Evolutionary conservation across 2,797 vertebrate genomes (phyloP), one percentile per base, ranked within the genome.

Genomic region (Acrocephalus scirpaceus): DNA sequence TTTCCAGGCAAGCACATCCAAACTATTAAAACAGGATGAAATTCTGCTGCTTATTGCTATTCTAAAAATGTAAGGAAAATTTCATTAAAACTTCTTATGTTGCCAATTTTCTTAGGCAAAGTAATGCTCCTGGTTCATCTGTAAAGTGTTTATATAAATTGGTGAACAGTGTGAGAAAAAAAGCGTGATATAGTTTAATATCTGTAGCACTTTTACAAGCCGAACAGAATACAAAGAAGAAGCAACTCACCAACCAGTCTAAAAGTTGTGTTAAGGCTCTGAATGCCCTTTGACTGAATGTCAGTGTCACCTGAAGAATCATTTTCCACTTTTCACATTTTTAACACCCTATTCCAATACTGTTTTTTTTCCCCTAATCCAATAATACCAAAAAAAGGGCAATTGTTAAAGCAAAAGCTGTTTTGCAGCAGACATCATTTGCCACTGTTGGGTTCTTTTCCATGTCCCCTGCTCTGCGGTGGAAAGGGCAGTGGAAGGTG

Each of bases 51-150:
- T 90, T 95, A 90, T 88, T 90, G 82, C 45, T 93, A 95, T 94
- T 93, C 82, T 94, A 95, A 96, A 96, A 58, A 67, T 9, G 34
- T 54, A 92, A 84, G 42, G 62, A 88, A 88, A 64, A n/a, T 45
- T 71, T 93, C 23, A 90, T 92, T 60, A 79, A 77, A 96, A 93
- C 45, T 82, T 94, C 54, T 57, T 26, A 42, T 34, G 42, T 76
- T 64, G 50, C 44, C 90, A 93, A 69, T 66, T 85, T 95, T 85
- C 80, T 76, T 74, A 32, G 19, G 60, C 61, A 51, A 86, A 93
- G 45, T 62, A 88, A 71, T 1, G 18, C 57, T 94, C 44, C 48
- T 71, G 47, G 77, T 38, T 92, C 77, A 93, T 90, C 91, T 92
- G 53, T 58, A 69, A 90, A 93, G 42, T 81, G 62, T 60, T 91